Base-by-base conservation (phyloP, 2,797 vertebrate genomes). In the Distichodus sexfasciatus region DNA sequence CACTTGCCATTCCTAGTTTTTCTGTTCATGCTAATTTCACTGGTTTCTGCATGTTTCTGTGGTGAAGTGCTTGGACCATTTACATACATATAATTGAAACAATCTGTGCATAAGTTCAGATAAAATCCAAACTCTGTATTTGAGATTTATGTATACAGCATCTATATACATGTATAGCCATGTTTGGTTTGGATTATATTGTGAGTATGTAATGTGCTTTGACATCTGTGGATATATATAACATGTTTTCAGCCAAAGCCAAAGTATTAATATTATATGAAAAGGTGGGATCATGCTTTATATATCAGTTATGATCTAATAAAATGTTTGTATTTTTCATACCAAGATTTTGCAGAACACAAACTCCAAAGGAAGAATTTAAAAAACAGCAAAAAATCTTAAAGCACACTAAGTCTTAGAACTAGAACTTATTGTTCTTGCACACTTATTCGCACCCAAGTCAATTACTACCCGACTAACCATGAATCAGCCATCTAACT, bases 391-490 rank as follows among this genome's bases (percentile, higher is more conserved):
- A 48, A 68, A 69, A 29, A 57, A 43, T 9, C 33, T 29, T 23
- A 41, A 26, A 71, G 48, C 78, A 54, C 29, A n/a, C n/a, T n/a
- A 66, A 78, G 15, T 40, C 35, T 31, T 29, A 84, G 71, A 87
- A 86, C 86, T 81, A 84, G 85, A 84, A 85, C 80, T 90, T 89
- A 89, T 77, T 78, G 77, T 58, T 69, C 51, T 77, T 80, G 74
- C 82, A 82, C 86, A 82, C 77, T 76, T 80, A 81, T 84, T 87
- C 87, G 89, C 91, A 91, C 88, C 88, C 89, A 89, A 86, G 86
- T 87, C 87, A 89, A 91, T 90, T 88, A 90, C 88, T 88, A 87
- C 85, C 86, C 84, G 73, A 84, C 75, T 87, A 81, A 84, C 85
- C 85, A 67, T 84, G 83, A 71, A 29, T 33, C 74, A 80, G 66